A percentile compares a stretch with the other conserved stretches of the same genome.
Evolutionary conservation across 1,140 invertebrate species (phyloP).

Genomic region (Calephelis virginiensis): DNA sequence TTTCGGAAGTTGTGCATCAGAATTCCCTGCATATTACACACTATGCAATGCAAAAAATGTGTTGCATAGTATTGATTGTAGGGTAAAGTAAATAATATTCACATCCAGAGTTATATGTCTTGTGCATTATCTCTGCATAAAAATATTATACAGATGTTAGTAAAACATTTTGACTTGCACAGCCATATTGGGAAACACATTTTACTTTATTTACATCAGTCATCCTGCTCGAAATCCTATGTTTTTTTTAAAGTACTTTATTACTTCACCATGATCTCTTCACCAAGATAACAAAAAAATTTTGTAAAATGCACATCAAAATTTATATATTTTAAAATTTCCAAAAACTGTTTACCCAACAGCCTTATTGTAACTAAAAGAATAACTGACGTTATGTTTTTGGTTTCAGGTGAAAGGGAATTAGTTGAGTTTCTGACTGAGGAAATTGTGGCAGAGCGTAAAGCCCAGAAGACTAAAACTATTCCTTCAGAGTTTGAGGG

Average conservation of each 20-base stretch:
- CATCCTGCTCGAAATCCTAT: too few species aligned
- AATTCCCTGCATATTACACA: constrained; percentile 37
- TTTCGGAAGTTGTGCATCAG: neutral
- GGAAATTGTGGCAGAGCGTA: constrained; percentile 92
- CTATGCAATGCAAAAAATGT: constrained; percentile 26
- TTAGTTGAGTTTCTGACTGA: constrained; percentile 92
- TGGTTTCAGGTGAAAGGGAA: constrained; percentile 87
- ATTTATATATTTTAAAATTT: too few species aligned
- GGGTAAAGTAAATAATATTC: constrained; percentile 51
- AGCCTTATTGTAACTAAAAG: too few species aligned
- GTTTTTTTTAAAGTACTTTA: too few species aligned
- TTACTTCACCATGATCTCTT: too few species aligned
- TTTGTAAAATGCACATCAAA: too few species aligned
- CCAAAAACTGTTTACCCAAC: too few species aligned
- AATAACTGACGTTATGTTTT: constrained; percentile 6
- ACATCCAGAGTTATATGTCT: constrained; percentile 42
- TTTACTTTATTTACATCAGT: neutral
- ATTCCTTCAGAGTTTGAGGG: constrained; percentile 88
- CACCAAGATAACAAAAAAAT: too few species aligned
- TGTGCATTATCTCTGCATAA: constrained; percentile 46
- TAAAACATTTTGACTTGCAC: neutral
- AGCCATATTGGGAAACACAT: neutral
- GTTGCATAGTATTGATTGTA: constrained; percentile 30
- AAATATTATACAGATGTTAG: constrained; percentile 41
- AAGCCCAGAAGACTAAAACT: constrained; percentile 86